A percentile compares a stretch with the other conserved stretches of the same genome.
Evolutionary conservation across 1,140 invertebrate genomes (phyloP).

Genomic region (Drosophila navojoa): DNA sequence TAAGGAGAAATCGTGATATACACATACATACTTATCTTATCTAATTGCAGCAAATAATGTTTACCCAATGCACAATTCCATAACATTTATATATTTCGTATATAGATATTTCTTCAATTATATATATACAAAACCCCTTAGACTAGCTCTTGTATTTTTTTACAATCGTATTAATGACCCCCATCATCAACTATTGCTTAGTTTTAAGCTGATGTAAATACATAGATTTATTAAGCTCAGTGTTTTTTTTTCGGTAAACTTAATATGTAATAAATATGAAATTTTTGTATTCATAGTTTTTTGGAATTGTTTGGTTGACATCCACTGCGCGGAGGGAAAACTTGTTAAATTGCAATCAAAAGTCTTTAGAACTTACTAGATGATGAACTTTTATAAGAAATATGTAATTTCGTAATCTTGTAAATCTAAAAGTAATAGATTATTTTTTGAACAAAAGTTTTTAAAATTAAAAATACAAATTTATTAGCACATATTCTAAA

Average conservation of each 20-base stretch:
- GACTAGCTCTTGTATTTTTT: slow-evolving; percentile 30
- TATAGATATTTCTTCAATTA: slow-evolving; percentile 9
- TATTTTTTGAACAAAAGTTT: too few relatives aligned
- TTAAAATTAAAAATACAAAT: too few relatives aligned
- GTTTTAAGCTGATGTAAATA: slow-evolving; percentile 43
- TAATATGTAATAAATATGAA: slow-evolving; percentile 31
- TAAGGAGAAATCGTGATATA: slow-evolving; percentile 75
- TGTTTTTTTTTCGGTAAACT: slow-evolving; percentile 24
- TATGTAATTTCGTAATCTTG: too few relatives aligned
- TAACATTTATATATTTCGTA: slow-evolving; percentile 13
- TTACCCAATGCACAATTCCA: slow-evolving; percentile 5
- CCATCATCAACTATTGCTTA: slow-evolving; percentile 33
- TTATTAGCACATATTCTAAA: too few relatives aligned
- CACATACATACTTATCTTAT: slow-evolving; percentile 29
- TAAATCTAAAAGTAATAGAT: too few relatives aligned
- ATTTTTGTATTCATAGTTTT: slow-evolving; percentile 21
- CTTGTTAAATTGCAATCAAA: too few relatives aligned
- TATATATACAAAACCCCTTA: slow-evolving; percentile 6
- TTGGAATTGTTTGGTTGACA: background rate
- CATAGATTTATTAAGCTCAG: slow-evolving; percentile 24
- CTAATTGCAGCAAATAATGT: background rate
- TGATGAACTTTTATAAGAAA: too few relatives aligned
- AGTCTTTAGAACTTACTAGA: too few relatives aligned
- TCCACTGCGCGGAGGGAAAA: background rate
- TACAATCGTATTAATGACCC: slow-evolving; percentile 43